Percentiles rank a stretch among this genome's conserved stretches.
Evolutionary conservation across 2,113 vertebrate species (phyloP).

Genomic region (Pleuronectes platessa): DNA sequence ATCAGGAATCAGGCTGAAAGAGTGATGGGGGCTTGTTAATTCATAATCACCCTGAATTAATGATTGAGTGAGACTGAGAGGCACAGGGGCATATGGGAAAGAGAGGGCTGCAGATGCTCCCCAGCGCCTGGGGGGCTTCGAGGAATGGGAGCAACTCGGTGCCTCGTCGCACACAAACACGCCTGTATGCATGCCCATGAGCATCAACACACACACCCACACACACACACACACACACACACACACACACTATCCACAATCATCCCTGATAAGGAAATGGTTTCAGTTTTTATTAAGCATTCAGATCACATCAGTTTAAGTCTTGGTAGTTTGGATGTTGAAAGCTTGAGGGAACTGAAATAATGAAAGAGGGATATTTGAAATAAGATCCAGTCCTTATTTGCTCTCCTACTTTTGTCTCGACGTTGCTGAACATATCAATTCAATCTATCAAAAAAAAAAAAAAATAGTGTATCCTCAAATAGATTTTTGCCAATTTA

Average conservation of each 20-base stretch:
- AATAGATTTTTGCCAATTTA: slow-evolving; percentile 19
- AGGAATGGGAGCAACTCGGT: slow-evolving; percentile 60
- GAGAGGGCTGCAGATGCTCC: slow-evolving; percentile 75
- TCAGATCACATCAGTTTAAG: slow-evolving; percentile 34
- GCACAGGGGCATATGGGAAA: slow-evolving; percentile 75
- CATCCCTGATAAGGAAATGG: slow-evolving; percentile 33
- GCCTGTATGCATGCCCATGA: slow-evolving; percentile 39
- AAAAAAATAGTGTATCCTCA: background rate
- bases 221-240: slow-evolving; percentile 51
- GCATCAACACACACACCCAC: slow-evolving; percentile 43
- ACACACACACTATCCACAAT: slow-evolving; percentile 15
- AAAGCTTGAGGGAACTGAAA: slow-evolving; percentile 41
- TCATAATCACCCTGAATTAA: slow-evolving; percentile 80
- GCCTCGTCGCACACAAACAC: slow-evolving; percentile 54
- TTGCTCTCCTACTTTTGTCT: background rate
- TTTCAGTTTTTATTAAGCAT: slow-evolving; percentile 43
- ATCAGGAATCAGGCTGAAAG: slow-evolving; percentile 3
- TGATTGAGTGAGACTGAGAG: slow-evolving; percentile 75
- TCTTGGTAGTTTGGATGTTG: slow-evolving; percentile 35
- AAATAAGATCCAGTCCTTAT: slow-evolving; percentile 1
- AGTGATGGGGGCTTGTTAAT: slow-evolving; percentile 75
- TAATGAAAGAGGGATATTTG: slow-evolving; percentile 37
- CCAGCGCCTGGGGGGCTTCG: slow-evolving; percentile 47
- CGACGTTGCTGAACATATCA: background rate
- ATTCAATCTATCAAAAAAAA: slow-evolving; percentile 4